Evolutionary conservation across 2,888 invertebrate genomes (phyloP), one percentile per base, ranked within the genome.

Genomic region (Heteromurus nitidus): DNA sequence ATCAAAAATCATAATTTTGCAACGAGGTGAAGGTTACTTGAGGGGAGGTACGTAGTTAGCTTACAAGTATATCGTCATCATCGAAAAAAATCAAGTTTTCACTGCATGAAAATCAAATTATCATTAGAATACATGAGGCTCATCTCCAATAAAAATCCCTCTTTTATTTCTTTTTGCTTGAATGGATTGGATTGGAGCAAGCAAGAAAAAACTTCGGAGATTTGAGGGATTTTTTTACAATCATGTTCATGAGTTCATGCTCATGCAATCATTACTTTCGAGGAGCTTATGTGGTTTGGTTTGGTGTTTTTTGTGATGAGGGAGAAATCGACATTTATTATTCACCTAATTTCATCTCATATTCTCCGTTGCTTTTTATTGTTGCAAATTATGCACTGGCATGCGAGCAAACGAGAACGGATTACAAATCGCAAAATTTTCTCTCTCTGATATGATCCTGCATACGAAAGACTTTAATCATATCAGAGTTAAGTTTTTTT

Each of bases 11-110:
- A 47, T n/a, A 47, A 47, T 44, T 53, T 65, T 26, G 65, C 53
- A 74, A 74, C 55, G 65, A 65, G 74, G 74, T 65, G 74, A 74
- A 74, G 74, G 74, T 74, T 74, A 74, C n/a, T 65, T 50, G 18
- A 53, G 53, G 22, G 24, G 22, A 53, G 47, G 47, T 47, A 11
- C 3, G 11, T n/a, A 47, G n/a, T 16, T n/a, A 47, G 7, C 47
- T n/a, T 47, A 47, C 47, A 11, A 5, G n/a, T 3, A 11, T n/a
- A 47, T 3, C 3, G n/a, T n/a, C 5, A 47, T n/a, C n/a, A 11
- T 47, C 47, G 47, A 47, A 16, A 47, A 3, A 47, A 47, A 47
- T 16, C 11, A 47, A 11, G n/a, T 47, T 3, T 16, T 13, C 7
- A 16, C 47, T n/a, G n/a, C n/a, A n/a, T n/a, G n/a, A n/a, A n/a